phyloP scores from a whole-genome alignment of 2,113 vertebrate genomes.

The Lonchura striata region DNA sequence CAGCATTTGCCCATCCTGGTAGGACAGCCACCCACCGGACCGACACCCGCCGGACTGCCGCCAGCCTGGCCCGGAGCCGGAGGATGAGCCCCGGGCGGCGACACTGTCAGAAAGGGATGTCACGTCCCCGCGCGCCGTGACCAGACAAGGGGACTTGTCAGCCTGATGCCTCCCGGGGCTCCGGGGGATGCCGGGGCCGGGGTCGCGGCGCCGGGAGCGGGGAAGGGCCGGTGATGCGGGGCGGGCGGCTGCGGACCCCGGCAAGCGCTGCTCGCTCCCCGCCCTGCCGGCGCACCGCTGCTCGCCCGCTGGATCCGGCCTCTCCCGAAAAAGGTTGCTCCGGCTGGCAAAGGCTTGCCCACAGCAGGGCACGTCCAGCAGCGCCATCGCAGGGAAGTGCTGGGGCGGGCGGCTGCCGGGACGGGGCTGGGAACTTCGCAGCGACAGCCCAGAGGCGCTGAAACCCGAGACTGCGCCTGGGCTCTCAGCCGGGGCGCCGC shows the following conservation, averaged over 20 bases:
- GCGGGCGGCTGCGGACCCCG: neutral
- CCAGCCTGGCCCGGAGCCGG: neutral
- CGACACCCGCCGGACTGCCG: neutral
- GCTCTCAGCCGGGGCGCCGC: neutral
- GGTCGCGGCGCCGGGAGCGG: neutral
- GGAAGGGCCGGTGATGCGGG: neutral
- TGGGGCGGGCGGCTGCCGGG: neutral
- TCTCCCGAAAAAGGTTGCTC: neutral
- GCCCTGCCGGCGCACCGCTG: neutral
- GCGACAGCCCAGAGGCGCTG: neutral
- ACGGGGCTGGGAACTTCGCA: neutral
- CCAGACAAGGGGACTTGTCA: neutral
- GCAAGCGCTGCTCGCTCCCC: neutral
- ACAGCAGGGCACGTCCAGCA: neutral
- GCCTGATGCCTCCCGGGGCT: neutral
- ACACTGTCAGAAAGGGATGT: neutral
- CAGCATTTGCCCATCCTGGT: conserved; percentile 83
- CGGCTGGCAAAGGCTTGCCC: neutral
- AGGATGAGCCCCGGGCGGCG: neutral
- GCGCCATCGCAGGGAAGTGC: neutral
- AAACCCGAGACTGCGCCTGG: neutral
- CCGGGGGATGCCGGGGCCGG: neutral
- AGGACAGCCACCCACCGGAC: neutral
- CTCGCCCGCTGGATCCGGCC: neutral
- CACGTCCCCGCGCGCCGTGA: neutral